A percentile compares a stretch with the other conserved stretches of the same genome.
Evolutionary conservation across 2,797 vertebrate genomes (phyloP).

Genomic region (Pithecia hirsuta): DNA sequence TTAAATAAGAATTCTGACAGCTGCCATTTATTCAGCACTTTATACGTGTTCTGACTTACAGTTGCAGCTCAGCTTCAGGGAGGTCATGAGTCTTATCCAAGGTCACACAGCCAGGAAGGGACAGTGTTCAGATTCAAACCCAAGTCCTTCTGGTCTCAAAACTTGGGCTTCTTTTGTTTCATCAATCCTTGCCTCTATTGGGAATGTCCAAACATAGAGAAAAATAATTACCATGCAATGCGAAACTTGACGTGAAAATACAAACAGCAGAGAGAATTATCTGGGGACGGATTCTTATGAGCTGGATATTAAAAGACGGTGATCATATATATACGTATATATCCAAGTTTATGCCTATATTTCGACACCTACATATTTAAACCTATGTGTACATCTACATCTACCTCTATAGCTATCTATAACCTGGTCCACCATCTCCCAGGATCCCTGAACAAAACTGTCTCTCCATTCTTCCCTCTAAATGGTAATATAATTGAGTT

Average conservation of each 20-base stretch:
- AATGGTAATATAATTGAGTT: neutral
- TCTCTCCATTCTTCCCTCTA: neutral
- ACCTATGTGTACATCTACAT: accelerated
- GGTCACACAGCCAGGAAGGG: neutral
- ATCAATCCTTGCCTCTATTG: neutral
- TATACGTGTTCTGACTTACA: neutral
- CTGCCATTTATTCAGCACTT: neutral
- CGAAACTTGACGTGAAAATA: neutral
- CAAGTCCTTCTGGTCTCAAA: neutral
- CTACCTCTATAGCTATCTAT: neutral
- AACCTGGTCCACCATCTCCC: neutral
- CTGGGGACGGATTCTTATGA: neutral
- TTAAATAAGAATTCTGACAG: neutral
- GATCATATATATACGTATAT: accelerated
- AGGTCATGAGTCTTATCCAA: neutral
- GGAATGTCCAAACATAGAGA: neutral
- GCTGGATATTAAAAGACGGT: neutral
- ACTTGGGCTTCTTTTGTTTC: neutral
- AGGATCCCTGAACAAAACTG: neutral
- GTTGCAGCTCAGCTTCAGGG: neutral
- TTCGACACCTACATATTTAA: neutral
- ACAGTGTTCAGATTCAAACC: neutral
- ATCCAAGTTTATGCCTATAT: accelerated
- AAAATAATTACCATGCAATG: neutral
- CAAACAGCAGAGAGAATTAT: neutral